Evolutionary conservation across 1,140 invertebrate species (phyloP).

Genomic region (Riptortus pedestris): DNA sequence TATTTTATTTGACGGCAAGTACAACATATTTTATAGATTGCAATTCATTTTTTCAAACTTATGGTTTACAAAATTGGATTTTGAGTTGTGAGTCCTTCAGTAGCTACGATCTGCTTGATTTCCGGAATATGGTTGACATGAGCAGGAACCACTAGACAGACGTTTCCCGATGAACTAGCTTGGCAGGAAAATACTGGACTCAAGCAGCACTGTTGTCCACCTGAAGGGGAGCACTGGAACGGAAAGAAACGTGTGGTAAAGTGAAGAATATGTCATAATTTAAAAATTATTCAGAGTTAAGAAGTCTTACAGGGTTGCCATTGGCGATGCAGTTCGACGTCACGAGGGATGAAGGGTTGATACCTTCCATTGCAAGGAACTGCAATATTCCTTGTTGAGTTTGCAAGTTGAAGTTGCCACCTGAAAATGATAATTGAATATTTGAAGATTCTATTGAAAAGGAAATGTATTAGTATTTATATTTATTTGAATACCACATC

Average conservation of each 20-base stretch:
- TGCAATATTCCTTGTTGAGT: background rate
- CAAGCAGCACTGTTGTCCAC: slow-evolving; percentile 7
- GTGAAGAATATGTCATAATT: background rate
- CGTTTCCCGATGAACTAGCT: background rate
- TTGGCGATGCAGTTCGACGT: slow-evolving; percentile 3
- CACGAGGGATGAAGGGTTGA: background rate
- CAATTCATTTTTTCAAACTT: no score
- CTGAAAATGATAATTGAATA: background rate
- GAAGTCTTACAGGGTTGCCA: background rate
- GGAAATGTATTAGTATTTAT: no score
- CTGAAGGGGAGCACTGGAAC: slow-evolving; percentile 4
- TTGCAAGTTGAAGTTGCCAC: background rate
- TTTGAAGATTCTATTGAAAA: no score
- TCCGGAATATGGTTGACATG: slow-evolving; percentile 8
- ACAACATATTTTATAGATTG: no score
- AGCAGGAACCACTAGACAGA: background rate
- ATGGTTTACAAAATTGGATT: slow-evolving; percentile 17
- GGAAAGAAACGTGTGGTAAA: background rate
- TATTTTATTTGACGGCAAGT: no score
- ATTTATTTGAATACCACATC: no score
- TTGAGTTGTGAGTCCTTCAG: slow-evolving; percentile 5
- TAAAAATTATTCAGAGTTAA: background rate
- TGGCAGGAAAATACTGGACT: slow-evolving; percentile 16
- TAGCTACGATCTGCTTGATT: slow-evolving; percentile 14
- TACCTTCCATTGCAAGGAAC: background rate